phyloP scores from a whole-genome alignment of 2,797 vertebrate species.

The Monodelphis domestica region DNA sequence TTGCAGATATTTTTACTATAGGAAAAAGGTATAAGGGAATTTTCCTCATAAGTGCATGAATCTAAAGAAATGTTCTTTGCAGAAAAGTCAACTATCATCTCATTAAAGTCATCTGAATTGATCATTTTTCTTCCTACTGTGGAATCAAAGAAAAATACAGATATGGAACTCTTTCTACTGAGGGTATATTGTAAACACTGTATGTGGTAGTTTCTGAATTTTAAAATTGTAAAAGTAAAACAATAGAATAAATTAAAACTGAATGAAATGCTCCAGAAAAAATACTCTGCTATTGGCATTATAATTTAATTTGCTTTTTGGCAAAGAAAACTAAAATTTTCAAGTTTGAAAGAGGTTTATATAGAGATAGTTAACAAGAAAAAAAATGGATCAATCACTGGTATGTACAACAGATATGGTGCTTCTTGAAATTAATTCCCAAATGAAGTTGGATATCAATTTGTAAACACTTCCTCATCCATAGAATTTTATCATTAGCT shows the following conservation, averaged over 20 bases:
- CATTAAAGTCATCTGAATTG: constrained; percentile 15
- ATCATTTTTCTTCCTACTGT: background rate
- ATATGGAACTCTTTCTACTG: background rate
- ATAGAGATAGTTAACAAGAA: constrained; percentile 25
- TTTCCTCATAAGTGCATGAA: constrained; percentile 37
- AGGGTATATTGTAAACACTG: background rate
- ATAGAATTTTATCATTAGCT: background rate
- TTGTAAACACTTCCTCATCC: background rate
- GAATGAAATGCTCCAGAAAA: background rate
- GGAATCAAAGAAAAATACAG: background rate
- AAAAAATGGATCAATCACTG: constrained; percentile 17
- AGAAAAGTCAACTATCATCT: background rate
- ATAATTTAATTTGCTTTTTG: too few relatives aligned
- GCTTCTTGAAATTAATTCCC: constrained; percentile 32
- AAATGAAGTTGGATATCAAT: background rate
- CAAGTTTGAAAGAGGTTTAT: background rate
- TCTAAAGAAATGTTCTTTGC: background rate
- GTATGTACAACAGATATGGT: background rate
- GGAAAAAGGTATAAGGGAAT: background rate
- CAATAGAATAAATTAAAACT: constrained; percentile 5
- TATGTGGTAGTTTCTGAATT: background rate
- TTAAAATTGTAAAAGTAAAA: background rate
- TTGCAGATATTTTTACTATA: background rate
- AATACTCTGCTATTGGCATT: constrained; percentile 11
- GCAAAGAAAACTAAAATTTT: constrained; percentile 8